Base-by-base conservation (phyloP, 2,113 vertebrate genomes). In the Balaenoptera acutorostrata region DNA sequence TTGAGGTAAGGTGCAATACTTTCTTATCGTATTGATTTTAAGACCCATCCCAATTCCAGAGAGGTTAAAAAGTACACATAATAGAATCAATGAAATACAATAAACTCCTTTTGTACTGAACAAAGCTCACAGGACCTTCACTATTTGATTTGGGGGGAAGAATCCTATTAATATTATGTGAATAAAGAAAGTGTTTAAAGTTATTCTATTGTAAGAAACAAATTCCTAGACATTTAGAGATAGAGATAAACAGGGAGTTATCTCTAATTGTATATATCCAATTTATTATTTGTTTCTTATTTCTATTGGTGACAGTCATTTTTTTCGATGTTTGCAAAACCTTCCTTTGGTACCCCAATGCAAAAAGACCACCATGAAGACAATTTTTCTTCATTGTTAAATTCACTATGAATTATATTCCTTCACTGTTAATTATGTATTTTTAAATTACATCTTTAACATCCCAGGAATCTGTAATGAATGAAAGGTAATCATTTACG, bases 161-260 rank as follows among this genome's bases (percentile, higher is more conserved):
- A 74, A 29, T 75, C 27, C 41, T 83, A 36, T 29, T 92, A 66
- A 72, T 61, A 61, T 57, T 57, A 55, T 36, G 8, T 18, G 33
- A 52, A 59, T 46, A 80, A 31, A 52, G 14, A 89, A 95, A 94
- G 59, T 78, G 15, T 82, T 71, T 96, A 15, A 78, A 88, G 23
- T 72, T 74, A 74, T 69, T 95, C 75, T 85, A 77, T 68, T 95
- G 55, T 85, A 90, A 80, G 55, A 97, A 88, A 63, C 36, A 95
- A 84, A 57, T 21, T 74, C 12, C 39, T 84, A 69, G 49, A 83
- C 13, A 77, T 92, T 66, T 89, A 63, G 69, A 83, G 66, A 90
- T 74, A 63, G 63, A 83, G 66, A 88, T 41, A 71, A 83, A 63
- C 9, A 55, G 13, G 25, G 49, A 71, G 44, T 57, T 63, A 41